Evolutionary conservation across 1,140 invertebrate genomes (phyloP), one percentile per base, ranked within the genome.

Genomic region (Dermatophagoides farinae): DNA sequence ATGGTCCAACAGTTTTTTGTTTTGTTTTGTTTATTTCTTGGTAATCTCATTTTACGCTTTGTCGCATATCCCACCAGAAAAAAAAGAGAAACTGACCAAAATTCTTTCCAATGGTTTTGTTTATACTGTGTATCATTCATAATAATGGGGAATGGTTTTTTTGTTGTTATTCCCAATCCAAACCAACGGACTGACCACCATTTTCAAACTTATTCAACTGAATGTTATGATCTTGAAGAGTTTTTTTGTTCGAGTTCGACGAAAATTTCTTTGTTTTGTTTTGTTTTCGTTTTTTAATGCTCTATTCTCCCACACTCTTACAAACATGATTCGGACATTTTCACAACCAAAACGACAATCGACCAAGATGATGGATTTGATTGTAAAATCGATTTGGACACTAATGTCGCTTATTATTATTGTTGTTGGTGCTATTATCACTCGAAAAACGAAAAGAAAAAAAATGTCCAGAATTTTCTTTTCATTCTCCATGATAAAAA

Each of bases 391-490:
- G 25, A 55, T 55, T 14, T 5, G 25, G 14, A 20, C 53, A 55
- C 25, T 55, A 55, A 55, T 55, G 53, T 55, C 39, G 53, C 53
- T 55, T 55, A 55, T 55, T 55, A 55, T 25, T 43, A 18, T 16
- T 43, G 11, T 43, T 43, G 40, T 41, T 41, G 40, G 40, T 41
- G 14, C 14, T 41, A 16, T 14, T 16, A 16, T 43, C 41, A 43
- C 2, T 43, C 11, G 2, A 43, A 43, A 43, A 10, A 41, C 14
- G 40, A 41, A 41, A 8, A 41, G 9, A 41, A 41, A 16, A 11
- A 18, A 5, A 43, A 4, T 10, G 41, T 43, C 1, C 41, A 14
- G 41, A 43, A 6, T 14, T 14, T 43, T 18, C 12, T 43, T 18
- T 1, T 16, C 10, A 5, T 20, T 2, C 43, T n/a, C 10, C 43